phyloP scores from a whole-genome alignment of 2,888 invertebrate species.

The Thecophora atra region DNA sequence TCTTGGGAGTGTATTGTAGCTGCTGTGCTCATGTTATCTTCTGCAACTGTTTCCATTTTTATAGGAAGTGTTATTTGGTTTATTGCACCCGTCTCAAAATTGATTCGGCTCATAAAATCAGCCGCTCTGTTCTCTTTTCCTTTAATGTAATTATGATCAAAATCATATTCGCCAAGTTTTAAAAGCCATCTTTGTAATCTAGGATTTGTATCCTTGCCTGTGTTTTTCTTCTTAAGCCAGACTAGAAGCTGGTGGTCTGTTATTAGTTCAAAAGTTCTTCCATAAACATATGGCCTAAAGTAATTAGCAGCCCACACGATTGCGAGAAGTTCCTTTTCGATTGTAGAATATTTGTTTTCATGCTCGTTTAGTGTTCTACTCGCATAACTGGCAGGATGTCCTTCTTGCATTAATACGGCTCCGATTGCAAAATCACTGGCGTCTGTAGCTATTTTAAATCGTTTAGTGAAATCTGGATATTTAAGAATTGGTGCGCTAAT shows the following conservation, averaged over 20 bases:
- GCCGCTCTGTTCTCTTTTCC: constrained; percentile 33
- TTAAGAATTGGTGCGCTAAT: constrained; percentile 32
- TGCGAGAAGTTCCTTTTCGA: constrained; percentile 56
- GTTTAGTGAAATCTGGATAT: constrained; percentile 49
- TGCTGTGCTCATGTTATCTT: constrained; percentile 4
- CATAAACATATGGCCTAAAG: constrained; percentile 53
- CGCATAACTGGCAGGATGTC: constrained; percentile 49
- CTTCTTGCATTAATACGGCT: constrained; percentile 46
- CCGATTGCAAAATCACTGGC: constrained; percentile 22
- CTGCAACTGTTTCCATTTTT: too few relatives aligned
- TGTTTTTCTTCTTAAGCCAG: constrained; percentile 42
- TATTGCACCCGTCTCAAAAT: constrained; percentile 39
- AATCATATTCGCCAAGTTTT: constrained; percentile 52
- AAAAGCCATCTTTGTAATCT: constrained; percentile 52
- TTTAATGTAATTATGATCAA: constrained; percentile 45
- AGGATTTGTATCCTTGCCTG: constrained; percentile 48
- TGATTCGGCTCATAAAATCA: constrained; percentile 34
- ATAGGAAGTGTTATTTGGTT: too few relatives aligned
- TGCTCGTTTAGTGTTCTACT: constrained; percentile 48
- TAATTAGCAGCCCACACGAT: constrained; percentile 49
- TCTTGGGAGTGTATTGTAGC: constrained; percentile 28
- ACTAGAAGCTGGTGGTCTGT: constrained; percentile 53
- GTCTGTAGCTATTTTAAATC: constrained; percentile 41
- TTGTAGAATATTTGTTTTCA: constrained; percentile 49
- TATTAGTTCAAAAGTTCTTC: constrained; percentile 48